Conservation (phyloP, 2,113 vertebrate genomes). For the Columbina picui region DNA sequence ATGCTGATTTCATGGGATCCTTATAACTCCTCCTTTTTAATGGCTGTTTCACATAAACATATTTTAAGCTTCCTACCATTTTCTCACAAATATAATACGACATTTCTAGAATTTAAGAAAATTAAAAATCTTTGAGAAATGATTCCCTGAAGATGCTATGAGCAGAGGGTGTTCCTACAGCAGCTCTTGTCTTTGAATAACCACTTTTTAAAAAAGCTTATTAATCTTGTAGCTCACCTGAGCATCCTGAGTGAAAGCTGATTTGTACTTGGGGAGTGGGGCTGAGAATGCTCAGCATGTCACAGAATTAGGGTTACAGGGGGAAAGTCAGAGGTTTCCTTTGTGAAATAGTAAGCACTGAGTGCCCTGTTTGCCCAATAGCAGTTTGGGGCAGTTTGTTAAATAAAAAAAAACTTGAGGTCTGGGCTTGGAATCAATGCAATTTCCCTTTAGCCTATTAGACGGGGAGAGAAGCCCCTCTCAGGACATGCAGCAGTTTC, state of each 20-base stretch:
- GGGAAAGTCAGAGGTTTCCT: background rate
- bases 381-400: background rate
- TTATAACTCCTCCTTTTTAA: background rate
- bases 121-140: conserved; percentile 22
- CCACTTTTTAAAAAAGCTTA: background rate
- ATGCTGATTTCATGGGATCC: background rate
- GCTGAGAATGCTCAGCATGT: background rate
- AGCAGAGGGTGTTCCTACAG: background rate
- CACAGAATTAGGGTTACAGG: background rate
- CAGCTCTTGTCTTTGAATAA: conserved; percentile 56
- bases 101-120: background rate
- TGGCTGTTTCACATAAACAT: background rate
- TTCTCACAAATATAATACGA: conserved; percentile 4
- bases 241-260: background rate
- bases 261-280: background rate
- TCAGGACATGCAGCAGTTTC: conserved; percentile 1
- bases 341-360: conserved; percentile 3
- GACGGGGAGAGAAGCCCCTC: background rate
- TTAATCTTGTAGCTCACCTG: conserved; percentile 26
- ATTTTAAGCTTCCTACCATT: conserved; percentile 4
- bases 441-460: background rate
- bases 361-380: background rate
- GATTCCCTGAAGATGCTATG: conserved; percentile 15
- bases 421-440: conserved; percentile 5
- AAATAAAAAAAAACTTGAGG: background rate